A percentile compares a stretch with the other conserved stretches of the same genome.
phyloP scores from a whole-genome alignment of 2,888 invertebrate genomes.

The Arrhopalites spinosus region DNA sequence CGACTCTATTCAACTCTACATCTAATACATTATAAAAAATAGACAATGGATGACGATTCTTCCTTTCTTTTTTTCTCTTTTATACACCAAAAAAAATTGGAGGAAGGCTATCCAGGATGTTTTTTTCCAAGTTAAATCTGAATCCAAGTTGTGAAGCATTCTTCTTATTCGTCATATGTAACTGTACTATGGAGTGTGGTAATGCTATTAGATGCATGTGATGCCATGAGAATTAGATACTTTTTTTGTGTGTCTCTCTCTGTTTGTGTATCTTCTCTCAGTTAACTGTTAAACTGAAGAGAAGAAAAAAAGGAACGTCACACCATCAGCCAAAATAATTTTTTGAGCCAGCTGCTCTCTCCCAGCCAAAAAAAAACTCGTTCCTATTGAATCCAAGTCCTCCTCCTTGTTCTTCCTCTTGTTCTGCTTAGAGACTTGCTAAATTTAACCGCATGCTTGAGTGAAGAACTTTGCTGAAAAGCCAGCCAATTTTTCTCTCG shows the following conservation, averaged over 20 bases:
- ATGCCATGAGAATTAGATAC: neutral
- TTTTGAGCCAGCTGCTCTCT: conserved; percentile 14
- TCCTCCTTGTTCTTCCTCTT: neutral
- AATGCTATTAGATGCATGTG: neutral
- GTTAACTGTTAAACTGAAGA: neutral
- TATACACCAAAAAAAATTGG: no score
- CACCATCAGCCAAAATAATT: conserved; percentile 8
- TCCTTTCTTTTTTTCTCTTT: no score
- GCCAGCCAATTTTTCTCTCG: conserved; percentile 36
- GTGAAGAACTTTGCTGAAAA: conserved; percentile 30
- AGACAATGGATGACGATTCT: neutral
- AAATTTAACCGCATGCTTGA: conserved; percentile 33
- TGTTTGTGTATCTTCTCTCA: neutral
- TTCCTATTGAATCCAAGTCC: no score
- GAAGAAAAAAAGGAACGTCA: neutral
- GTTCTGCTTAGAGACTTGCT: conserved; percentile 13
- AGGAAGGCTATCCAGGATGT: conserved; percentile 27
- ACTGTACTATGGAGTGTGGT: no score
- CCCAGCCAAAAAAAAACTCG: conserved; percentile 2
- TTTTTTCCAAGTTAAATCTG: conserved; percentile 24
- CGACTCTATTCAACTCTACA: no score
- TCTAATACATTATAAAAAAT: neutral
- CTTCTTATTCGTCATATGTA: neutral
- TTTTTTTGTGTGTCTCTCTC: neutral
- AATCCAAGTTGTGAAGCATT: conserved; percentile 10